These are phyloP conservation scores for Drosophila testacea DNA, from an alignment of 2,888 invertebrate genomes.

Conservation along the genomic window DNA sequence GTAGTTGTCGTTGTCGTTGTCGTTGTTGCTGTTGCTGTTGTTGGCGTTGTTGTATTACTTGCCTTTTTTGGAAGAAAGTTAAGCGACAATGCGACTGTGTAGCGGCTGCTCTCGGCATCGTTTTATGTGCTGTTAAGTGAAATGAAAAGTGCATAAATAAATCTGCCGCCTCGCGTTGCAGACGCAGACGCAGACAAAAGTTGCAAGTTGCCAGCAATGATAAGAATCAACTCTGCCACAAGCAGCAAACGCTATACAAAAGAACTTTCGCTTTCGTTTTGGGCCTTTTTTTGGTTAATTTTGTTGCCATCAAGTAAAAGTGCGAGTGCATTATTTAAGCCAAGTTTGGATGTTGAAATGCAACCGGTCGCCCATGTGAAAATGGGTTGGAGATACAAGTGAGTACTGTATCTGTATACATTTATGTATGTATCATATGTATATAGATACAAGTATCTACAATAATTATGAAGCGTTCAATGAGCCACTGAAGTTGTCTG, in stretches of 20 bases:
- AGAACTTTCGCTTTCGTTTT: conserved; percentile 78
- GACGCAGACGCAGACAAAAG: conserved; percentile 23
- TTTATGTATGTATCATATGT: conserved; percentile 12
- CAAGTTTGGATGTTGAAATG: conserved; percentile 76
- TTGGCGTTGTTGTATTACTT: conserved; percentile 2
- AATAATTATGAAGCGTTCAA: conserved; percentile 75
- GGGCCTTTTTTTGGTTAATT: conserved; percentile 39
- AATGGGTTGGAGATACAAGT: conserved; percentile 21
- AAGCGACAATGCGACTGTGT: conserved; percentile 42
- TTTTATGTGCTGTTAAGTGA: conserved; percentile 75
- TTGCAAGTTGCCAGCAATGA: conserved; percentile 46
- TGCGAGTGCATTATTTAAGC: conserved; percentile 77
- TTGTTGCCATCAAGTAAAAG: conserved; percentile 64
- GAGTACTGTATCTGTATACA: conserved; percentile 13
- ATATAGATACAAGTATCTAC: conserved; percentile 37
- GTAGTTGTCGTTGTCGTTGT: conserved; percentile 7
- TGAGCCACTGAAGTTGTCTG: conserved; percentile 62
- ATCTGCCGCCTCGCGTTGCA: conserved; percentile 58
- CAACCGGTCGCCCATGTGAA: conserved; percentile 68
- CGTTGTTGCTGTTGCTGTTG: conserved; percentile 19
- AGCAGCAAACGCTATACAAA: conserved; percentile 63
- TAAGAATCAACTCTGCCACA: conserved; percentile 65
- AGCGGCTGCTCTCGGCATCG: conserved; percentile 52
- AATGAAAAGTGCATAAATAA: conserved; percentile 81
- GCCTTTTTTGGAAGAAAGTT: conserved; percentile 62